phyloP scores from a whole-genome alignment of 2,113 vertebrate species.

The Ahaetulla prasina region DNA sequence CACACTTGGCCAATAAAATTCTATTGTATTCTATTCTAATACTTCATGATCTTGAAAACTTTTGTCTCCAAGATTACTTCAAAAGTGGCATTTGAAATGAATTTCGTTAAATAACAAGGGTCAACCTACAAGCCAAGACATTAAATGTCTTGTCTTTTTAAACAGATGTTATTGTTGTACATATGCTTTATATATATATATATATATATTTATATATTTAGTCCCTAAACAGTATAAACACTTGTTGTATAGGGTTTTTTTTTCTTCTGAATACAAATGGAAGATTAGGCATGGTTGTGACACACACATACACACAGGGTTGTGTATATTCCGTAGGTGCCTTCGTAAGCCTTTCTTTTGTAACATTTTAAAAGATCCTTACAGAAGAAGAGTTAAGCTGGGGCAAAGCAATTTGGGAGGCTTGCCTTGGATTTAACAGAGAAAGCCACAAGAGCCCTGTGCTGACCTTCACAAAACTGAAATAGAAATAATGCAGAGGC shows the following conservation, averaged over 20 bases:
- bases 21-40: too few species aligned
- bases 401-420: slow-evolving; percentile 70
- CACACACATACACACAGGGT: not conserved
- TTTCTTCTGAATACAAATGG: slow-evolving; percentile 18
- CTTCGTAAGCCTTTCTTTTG: slow-evolving; percentile 63
- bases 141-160: not conserved
- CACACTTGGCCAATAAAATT: too few species aligned
- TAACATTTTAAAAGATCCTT: slow-evolving; percentile 62
- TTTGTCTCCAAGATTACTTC: not conserved
- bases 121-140: not conserved
- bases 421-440: slow-evolving; percentile 61
- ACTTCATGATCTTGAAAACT: not conserved
- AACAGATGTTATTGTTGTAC: slow-evolving; percentile 14
- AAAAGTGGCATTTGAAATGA: not conserved
- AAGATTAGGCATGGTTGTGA: slow-evolving; percentile 50
- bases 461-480: slow-evolving; percentile 57
- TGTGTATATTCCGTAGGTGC: not conserved
- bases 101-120: not conserved
- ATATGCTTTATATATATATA: slow-evolving; percentile 38
- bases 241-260: slow-evolving; percentile 5
- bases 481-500: slow-evolving; percentile 38
- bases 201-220: too few species aligned
- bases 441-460: slow-evolving; percentile 55
- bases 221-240: slow-evolving; percentile 49
- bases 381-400: slow-evolving; percentile 62